Base-by-base conservation (phyloP, 2,113 vertebrate genomes). In the Sprattus sprattus region DNA sequence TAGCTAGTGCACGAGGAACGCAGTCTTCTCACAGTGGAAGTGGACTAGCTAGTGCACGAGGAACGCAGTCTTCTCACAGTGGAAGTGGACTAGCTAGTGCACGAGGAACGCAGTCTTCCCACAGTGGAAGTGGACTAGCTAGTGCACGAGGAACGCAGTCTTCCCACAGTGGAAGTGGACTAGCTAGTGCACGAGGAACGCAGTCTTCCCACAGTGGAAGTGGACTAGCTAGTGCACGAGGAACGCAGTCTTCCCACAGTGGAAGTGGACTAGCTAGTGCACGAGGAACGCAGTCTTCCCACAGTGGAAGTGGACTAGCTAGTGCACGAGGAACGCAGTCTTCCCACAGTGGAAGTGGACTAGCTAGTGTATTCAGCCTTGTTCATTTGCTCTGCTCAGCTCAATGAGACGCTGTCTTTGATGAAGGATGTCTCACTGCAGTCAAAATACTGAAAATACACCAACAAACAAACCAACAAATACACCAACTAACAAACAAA, bases 401-500 rank as follows among this genome's bases (percentile, higher is more conserved):
- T 78, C 71, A 78, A 13, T 78, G 28, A 32, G 25, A 39, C 25
- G 44, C 11, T 32, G 13, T 13, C 13, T 15, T 39, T 13, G 7
- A 71, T 71, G 64, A 28, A 39, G 16, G 32, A 78, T 39, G 44
- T 39, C 71, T 39, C 25, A 32, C 71, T 78, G 71, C 13, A 78
- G 10, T 78, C 25, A 78, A 78, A 78, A 16, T 32, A 78, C 28
- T 32, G 71, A 16, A 15, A 39, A 39, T 39, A 39, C 39, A 39
- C 39, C 39, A 39, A 78, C 71, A 78, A 78, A 78, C 71, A 6
- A 39, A 78, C 71, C 10, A 93, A 93, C n/a, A n/a, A n/a, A n/a
- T n/a, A n/a, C n/a, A n/a, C 91, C 92, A 88, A 83, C 81, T 87
- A 91, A 90, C 45, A n/a, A 88, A 88, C 20, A 52, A 75, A 28